These are phyloP conservation scores for Hypselothyrea guttata DNA, from an alignment of 2,888 invertebrate species.

Conservation along the genomic window DNA sequence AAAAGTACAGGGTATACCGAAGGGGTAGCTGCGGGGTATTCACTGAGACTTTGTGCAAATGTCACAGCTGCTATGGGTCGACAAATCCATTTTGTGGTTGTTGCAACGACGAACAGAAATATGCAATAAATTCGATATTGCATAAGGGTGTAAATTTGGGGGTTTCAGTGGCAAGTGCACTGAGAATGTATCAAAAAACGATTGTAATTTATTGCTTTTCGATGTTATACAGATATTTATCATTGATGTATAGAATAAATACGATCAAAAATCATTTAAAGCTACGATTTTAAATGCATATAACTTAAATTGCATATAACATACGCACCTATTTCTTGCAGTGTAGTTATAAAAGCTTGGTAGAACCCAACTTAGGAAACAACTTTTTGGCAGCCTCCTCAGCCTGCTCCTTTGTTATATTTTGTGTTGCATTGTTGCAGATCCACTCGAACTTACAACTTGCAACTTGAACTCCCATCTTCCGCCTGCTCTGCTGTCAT, in stretches of 20 bases:
- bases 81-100: constrained; percentile 71
- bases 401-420: constrained; percentile 52
- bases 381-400: constrained; percentile 49
- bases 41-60: constrained; percentile 49
- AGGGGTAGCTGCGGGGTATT: background rate
- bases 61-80: constrained; percentile 61
- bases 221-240: too few species aligned
- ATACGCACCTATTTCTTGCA: too few species aligned
- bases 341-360: constrained; percentile 13
- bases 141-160: background rate
- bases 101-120: constrained; percentile 55
- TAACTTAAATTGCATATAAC: too few species aligned
- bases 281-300: too few species aligned
- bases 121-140: constrained; percentile 73
- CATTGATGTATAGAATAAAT: too few species aligned
- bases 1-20: background rate
- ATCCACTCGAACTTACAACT: background rate
- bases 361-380: constrained; percentile 38
- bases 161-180: background rate
- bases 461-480: background rate
- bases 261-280: too few species aligned
- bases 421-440: constrained; percentile 56
- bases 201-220: background rate
- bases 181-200: background rate
- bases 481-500: constrained; percentile 25